These are phyloP conservation scores for Carposina sasakii DNA, from an alignment of 1,140 invertebrate genomes.

Conservation along the genomic window DNA sequence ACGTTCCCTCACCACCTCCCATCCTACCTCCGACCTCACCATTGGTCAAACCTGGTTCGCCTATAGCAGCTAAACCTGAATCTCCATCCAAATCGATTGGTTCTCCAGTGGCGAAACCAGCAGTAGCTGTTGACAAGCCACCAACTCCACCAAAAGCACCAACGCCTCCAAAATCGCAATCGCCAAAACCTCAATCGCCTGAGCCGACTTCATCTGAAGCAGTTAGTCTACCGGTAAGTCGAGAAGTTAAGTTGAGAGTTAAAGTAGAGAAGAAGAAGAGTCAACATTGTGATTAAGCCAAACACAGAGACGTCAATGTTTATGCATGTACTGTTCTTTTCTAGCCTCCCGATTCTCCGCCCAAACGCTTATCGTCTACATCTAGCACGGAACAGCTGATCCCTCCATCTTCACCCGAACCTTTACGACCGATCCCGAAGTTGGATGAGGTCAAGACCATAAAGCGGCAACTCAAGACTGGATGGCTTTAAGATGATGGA, in stretches of 20 bases:
- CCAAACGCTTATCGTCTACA: constrained; percentile 37
- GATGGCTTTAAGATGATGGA: constrained; percentile 72
- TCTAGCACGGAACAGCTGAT: constrained; percentile 69
- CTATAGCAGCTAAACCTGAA: background rate
- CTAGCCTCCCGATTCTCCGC: too few species aligned
- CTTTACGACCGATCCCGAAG: constrained; percentile 44
- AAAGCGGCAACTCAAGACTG: constrained; percentile 69
- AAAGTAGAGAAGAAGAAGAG: too few species aligned
- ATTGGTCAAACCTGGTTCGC: background rate
- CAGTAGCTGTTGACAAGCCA: background rate
- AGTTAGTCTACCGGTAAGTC: too few species aligned
- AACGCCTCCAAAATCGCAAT: constrained; percentile 7
- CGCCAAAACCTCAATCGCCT: background rate
- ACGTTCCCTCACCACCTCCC: constrained; percentile 21
- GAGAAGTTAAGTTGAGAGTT: too few species aligned
- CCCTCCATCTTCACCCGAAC: constrained; percentile 45
- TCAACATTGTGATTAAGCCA: too few species aligned
- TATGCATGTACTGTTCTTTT: too few species aligned
- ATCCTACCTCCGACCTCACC: constrained; percentile 13
- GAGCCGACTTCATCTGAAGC: too few species aligned
- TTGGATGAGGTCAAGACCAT: constrained; percentile 71
- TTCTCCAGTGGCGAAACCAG: constrained; percentile 16
- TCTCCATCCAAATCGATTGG: constrained; percentile 14
- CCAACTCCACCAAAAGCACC: background rate
- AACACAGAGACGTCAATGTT: too few species aligned